Evolutionary conservation across 2,888 invertebrate genomes (phyloP), one percentile per base, ranked within the genome.

Genomic region (Dione vanillae): DNA sequence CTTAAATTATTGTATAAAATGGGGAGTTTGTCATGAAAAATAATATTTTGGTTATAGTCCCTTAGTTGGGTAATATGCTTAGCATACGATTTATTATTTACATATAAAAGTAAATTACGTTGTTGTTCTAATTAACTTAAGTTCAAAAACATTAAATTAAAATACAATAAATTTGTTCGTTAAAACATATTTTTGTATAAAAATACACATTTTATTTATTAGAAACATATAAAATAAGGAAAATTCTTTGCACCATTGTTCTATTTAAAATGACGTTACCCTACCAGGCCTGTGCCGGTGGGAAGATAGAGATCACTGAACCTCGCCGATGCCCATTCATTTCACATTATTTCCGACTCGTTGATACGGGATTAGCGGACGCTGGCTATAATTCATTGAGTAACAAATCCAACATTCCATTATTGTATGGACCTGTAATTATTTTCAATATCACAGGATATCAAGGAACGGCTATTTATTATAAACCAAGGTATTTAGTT

Each of bases 271-370:
- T 51, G 47, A 73, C 45, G 61, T 65, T 73, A 70, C 59, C 67
- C 2, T 67, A 68, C 52, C 61, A 67, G 52, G 37, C 49, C 49
- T 3, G 27, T 27, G 27, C 56, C 67, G 65, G 73, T 65, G 69
- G 67, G 64, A 69, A 67, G 74, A 77, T 74, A 74, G 77, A 76
- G 85, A 82, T 83, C 86, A 83, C 73, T 86, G 87, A 88, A 88
- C 87, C 84, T 82, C 80, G 79, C 76, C 79, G 76, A 82, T 79
- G 69, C 64, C 83, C 85, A 82, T 85, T 85, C 83, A 84, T 84
- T 80, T 81, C 80, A 78, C 82, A 85, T 87, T 86, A 81, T 80
- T 82, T 85, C 82, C 83, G 78, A 76, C 76, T 77, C 75, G 77
- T 62, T 68, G 76, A 80, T 79, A 78, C 77, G 75, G 75, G 78